A percentile compares a stretch with the other conserved stretches of the same genome.
Conservation (phyloP, 2,113 vertebrate species). For the Hemichromis elongatus region DNA sequence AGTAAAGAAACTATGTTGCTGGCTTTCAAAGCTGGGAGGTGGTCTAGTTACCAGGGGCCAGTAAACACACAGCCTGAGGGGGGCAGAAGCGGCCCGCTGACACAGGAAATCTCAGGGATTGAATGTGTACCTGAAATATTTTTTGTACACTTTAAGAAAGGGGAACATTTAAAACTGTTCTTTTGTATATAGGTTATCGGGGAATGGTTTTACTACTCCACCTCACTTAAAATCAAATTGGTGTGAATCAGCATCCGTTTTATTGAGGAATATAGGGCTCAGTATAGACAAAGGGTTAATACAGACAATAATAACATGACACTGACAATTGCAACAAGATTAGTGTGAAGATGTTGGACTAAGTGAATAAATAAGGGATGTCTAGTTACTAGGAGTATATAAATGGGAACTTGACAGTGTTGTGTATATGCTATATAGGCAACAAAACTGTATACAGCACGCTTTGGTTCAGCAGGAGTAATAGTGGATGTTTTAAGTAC, state of each 20-base stretch:
- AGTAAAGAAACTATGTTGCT: background rate
- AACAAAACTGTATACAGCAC: background rate
- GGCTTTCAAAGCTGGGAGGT: background rate
- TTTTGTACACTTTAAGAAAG: background rate
- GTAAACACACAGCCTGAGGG: background rate
- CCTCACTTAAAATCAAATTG: background rate
- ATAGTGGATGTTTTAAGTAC: background rate
- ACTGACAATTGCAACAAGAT: background rate
- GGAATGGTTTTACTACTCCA: background rate
- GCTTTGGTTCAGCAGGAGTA: background rate
- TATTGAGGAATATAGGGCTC: background rate
- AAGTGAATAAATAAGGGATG: background rate
- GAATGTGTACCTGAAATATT: background rate
- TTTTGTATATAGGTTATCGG: background rate
- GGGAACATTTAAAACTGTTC: background rate
- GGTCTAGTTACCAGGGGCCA: background rate
- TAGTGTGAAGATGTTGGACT: background rate
- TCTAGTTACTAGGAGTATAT: background rate
- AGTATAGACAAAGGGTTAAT: rapidly evolving
- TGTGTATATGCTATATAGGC: background rate
- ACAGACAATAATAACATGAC: background rate
- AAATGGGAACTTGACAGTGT: background rate
- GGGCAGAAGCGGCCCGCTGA: background rate
- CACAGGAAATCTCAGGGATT: background rate
- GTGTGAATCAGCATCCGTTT: background rate